phyloP scores from a whole-genome alignment of 1,140 invertebrate genomes.

The Maconellicoccus hirsutus region DNA sequence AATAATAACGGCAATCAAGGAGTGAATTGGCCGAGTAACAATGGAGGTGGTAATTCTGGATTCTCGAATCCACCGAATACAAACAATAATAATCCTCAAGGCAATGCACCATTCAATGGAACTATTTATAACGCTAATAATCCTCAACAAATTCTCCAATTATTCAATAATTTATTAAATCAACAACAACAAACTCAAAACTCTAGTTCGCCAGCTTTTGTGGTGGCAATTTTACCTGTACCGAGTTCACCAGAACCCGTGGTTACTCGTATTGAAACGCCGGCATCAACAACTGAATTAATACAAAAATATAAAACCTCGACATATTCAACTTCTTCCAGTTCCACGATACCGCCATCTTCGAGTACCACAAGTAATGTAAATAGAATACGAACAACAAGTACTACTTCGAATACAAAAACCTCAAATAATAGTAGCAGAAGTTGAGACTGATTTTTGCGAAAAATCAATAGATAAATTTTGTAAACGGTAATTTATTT shows the following conservation, averaged over 20 bases:
- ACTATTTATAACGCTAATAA: not conserved
- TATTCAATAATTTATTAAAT: not conserved
- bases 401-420: not conserved
- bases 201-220: not conserved
- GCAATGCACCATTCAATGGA: not conserved
- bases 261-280: not conserved
- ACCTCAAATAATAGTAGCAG: not conserved
- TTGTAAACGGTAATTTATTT: too few species aligned
- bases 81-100: too few species aligned
- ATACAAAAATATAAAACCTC: not conserved
- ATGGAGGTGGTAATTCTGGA: not conserved
- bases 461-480: too few species aligned
- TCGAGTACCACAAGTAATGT: not conserved
- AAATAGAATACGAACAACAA: not conserved
- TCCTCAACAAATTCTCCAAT: not conserved
- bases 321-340: not conserved
- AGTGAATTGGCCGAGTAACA: not conserved
- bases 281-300: not conserved
- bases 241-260: not conserved
- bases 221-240: not conserved
- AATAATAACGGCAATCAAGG: not conserved
- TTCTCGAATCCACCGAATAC: not conserved
- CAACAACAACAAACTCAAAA: not conserved
- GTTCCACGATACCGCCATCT: not conserved
- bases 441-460: not conserved